These are phyloP conservation scores for Drosophila rellima DNA, from an alignment of 2,888 invertebrate species.

Conservation along the genomic window DNA sequence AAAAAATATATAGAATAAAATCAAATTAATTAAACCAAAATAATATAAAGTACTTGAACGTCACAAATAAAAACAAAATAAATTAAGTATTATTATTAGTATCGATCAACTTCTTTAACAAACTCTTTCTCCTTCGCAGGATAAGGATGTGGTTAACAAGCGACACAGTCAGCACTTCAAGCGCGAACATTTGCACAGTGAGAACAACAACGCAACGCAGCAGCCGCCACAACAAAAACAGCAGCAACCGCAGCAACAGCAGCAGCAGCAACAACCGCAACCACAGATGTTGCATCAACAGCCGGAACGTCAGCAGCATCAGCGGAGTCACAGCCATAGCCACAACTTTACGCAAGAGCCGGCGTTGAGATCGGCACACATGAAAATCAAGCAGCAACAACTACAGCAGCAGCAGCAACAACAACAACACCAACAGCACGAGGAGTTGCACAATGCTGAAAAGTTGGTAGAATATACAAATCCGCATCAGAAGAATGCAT, in stretches of 20 bases:
- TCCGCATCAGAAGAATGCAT: constrained; percentile 85
- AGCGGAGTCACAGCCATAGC: constrained; percentile 72
- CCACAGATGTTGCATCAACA: constrained; percentile 37
- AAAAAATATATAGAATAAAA: no score
- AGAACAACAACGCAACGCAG: constrained; percentile 43
- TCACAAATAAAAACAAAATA: no score
- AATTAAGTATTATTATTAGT: no score
- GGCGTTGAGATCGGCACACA: constrained; percentile 60
- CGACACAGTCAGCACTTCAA: constrained; percentile 71
- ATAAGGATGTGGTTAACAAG: constrained; percentile 60
- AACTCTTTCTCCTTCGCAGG: constrained; percentile 11
- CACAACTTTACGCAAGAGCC: constrained; percentile 70
- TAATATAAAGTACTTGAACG: no score
- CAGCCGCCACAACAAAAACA: constrained; percentile 40
- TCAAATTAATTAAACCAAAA: no score
- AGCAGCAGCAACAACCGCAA: constrained; percentile 31
- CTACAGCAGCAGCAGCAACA: constrained; percentile 56
- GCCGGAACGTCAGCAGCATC: constrained; percentile 59
- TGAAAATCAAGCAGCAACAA: constrained; percentile 67
- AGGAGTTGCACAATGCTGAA: constrained; percentile 85
- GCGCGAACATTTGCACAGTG: constrained; percentile 65
- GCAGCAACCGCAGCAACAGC: constrained; percentile 44
- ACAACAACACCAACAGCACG: constrained; percentile 61
- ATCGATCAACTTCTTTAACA: not conserved
- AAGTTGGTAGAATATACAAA: constrained; percentile 84